Evolutionary conservation across 2,113 vertebrate species (phyloP).

Genomic region (Myodes glareolus): DNA sequence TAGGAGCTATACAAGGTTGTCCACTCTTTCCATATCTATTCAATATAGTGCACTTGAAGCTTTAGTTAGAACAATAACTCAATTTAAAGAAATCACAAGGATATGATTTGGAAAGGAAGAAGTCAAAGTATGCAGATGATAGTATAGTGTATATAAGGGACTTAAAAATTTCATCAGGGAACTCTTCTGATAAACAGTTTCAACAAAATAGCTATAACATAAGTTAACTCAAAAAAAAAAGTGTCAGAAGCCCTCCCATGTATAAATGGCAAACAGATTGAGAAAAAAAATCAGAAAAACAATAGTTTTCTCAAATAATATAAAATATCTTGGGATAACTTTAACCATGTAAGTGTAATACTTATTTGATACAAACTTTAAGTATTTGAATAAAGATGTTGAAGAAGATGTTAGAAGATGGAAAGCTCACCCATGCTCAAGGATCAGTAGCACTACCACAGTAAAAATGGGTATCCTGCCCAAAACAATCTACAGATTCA

Average conservation of each 20-base stretch:
- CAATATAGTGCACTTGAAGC: not conserved
- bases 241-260: not conserved
- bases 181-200: not conserved
- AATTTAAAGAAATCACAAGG: not conserved
- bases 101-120: not conserved
- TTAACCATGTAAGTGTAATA: not conserved
- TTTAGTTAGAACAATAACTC: not conserved
- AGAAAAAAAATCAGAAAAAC: not conserved
- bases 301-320: not conserved
- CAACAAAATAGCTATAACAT: not conserved
- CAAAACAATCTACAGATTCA: not conserved
- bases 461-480: not conserved
- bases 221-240: not conserved
- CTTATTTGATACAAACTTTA: not conserved
- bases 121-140: not conserved
- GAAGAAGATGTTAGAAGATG: not conserved
- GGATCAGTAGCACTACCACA: not conserved
- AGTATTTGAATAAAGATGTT: not conserved
- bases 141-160: not conserved
- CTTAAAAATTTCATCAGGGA: not conserved
- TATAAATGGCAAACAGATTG: not conserved
- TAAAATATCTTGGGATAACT: not conserved
- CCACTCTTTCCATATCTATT: not conserved
- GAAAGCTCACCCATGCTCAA: not conserved
- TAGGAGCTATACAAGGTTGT: not conserved